Percentiles rank a stretch among this genome's conserved stretches.
These are phyloP conservation scores for Bombus huntii DNA, from an alignment of 1,140 invertebrate species.

Conservation along the genomic window DNA sequence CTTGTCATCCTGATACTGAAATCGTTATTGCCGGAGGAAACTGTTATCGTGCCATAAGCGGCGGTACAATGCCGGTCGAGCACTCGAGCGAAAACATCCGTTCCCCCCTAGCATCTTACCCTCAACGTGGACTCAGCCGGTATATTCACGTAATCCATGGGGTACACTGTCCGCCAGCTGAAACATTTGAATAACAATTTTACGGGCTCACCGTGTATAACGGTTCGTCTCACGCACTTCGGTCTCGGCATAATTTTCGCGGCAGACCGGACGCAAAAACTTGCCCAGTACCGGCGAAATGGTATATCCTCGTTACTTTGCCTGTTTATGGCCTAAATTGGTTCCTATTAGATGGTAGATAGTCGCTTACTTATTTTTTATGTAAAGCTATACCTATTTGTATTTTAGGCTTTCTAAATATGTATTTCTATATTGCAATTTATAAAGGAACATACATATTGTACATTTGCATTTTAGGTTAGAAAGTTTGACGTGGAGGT, in stretches of 20 bases:
- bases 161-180: neutral
- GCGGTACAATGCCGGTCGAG: constrained; percentile 49
- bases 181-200: constrained; percentile 27
- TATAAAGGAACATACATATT: neutral
- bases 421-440: neutral
- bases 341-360: neutral
- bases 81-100: constrained; percentile 8
- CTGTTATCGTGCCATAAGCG: constrained; percentile 51
- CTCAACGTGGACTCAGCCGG: neutral
- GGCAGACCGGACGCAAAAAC: neutral
- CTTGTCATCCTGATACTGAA: constrained; percentile 21
- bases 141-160: constrained; percentile 7
- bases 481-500: neutral
- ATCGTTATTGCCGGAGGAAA: constrained; percentile 46
- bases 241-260: constrained; percentile 15
- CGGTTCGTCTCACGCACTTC: constrained; percentile 23
- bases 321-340: neutral
- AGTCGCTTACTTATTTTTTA: too few species aligned
- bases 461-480: neutral
- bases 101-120: constrained; percentile 9
- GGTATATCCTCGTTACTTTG: neutral
- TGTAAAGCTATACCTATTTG: too few species aligned
- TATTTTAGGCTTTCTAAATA: neutral
- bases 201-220: constrained; percentile 16
- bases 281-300: neutral